Percentiles rank a stretch among this genome's conserved stretches.
These are phyloP conservation scores for Todus mexicanus DNA, from an alignment of 2,797 vertebrate genomes.

Conservation along the genomic window DNA sequence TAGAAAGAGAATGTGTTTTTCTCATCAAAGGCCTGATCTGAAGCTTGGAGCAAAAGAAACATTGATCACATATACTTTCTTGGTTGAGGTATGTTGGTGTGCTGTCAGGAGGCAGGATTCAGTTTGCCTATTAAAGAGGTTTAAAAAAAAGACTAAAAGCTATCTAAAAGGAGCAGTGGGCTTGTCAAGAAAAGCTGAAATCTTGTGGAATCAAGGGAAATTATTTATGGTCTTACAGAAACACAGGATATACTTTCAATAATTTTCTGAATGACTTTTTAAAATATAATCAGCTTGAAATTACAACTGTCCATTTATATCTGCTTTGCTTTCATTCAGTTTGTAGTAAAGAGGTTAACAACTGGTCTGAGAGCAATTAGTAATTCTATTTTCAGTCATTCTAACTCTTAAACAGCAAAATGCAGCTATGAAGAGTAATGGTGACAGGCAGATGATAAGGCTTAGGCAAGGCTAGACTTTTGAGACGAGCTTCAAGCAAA, in stretches of 20 bases:
- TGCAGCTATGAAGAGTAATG: not conserved
- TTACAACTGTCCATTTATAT: not conserved
- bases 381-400: not conserved
- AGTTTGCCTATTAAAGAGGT: not conserved
- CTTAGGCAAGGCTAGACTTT: not conserved
- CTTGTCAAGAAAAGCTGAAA: not conserved
- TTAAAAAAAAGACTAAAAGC: not conserved
- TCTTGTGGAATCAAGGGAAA: not conserved
- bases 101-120: not conserved
- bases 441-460: not conserved
- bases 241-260: not conserved
- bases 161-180: not conserved
- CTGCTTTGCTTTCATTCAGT: not conserved
- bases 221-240: not conserved
- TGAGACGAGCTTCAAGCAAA: not conserved
- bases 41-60: not conserved
- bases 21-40: slow-evolving; percentile 3
- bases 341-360: not conserved
- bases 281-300: not conserved
- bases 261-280: not conserved
- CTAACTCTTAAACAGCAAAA: not conserved
- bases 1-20: not conserved
- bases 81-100: not conserved
- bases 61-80: not conserved
- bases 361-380: not conserved